Percentiles rank a stretch among this genome's conserved stretches.
Conservation (phyloP, 1,140 invertebrate species). For the Drosophila quadrilineata region DNA sequence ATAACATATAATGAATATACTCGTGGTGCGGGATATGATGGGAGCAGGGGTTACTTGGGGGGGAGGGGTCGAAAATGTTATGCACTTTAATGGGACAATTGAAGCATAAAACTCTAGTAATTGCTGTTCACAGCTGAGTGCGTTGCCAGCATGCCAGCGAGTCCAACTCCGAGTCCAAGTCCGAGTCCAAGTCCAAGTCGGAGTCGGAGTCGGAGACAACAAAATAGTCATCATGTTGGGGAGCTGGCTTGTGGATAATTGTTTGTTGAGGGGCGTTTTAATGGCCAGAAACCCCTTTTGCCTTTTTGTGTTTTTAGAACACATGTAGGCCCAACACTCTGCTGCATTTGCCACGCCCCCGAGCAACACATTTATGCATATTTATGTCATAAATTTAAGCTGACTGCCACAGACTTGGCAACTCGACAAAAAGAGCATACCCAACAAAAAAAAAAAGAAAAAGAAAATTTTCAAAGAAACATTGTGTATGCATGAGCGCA, state of each 20-base stretch:
- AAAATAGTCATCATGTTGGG: conserved; percentile 47
- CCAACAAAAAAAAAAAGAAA: neutral
- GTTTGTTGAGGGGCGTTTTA: conserved; percentile 77
- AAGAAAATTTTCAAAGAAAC: neutral
- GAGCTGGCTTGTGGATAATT: conserved; percentile 51
- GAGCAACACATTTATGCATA: conserved; percentile 72
- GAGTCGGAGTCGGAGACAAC: too few relatives aligned
- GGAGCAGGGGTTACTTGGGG: neutral
- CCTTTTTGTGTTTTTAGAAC: conserved; percentile 13
- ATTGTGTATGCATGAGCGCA: conserved; percentile 68
- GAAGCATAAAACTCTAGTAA: conserved; percentile 70
- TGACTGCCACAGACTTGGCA: too few relatives aligned
- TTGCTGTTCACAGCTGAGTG: conserved; percentile 72
- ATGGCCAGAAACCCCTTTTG: conserved; percentile 37
- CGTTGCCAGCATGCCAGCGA: too few relatives aligned
- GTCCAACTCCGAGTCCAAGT: too few relatives aligned
- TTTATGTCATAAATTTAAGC: conserved; percentile 74
- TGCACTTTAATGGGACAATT: conserved; percentile 46
- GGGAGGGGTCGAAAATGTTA: neutral
- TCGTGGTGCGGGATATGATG: neutral
- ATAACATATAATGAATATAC: neutral
- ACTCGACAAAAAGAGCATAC: too few relatives aligned
- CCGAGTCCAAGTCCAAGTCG: too few relatives aligned
- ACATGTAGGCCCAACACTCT: conserved; percentile 61
- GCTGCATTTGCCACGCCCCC: conserved; percentile 47